A percentile compares a stretch with the other conserved stretches of the same genome.
These are phyloP conservation scores for Ornithorhynchus anatinus DNA, from an alignment of 2,113 vertebrate species.

Conservation along the genomic window DNA sequence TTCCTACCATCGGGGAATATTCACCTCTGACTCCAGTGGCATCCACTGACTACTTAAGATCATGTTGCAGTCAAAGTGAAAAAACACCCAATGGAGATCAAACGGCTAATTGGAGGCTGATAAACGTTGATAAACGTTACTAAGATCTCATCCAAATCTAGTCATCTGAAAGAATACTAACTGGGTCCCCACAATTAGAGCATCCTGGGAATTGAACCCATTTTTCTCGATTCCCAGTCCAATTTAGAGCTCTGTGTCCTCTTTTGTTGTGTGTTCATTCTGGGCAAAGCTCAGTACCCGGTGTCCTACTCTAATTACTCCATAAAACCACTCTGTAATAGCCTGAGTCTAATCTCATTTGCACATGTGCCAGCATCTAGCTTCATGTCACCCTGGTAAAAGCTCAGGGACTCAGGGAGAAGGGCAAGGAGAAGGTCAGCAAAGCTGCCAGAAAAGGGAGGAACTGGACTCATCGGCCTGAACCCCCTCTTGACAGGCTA, in stretches of 20 bases:
- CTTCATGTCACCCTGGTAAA: too few relatives aligned
- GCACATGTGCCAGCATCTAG: too few relatives aligned
- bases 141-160: background rate
- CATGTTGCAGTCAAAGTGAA: rapidly evolving
- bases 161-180: background rate
- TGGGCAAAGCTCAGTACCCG: too few relatives aligned
- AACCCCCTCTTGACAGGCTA: background rate
- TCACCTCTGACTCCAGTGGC: background rate
- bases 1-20: background rate
- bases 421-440: background rate
- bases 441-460: background rate
- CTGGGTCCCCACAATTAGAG: background rate
- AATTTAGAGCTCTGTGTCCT: too few relatives aligned
- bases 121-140: too few relatives aligned
- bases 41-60: background rate
- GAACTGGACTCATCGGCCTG: background rate
- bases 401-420: background rate
- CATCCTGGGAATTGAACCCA: background rate
- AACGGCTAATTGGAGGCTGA: rapidly evolving
- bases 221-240: background rate
- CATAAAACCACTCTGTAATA: background rate
- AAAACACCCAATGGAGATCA: too few relatives aligned
- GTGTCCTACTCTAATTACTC: too few relatives aligned
- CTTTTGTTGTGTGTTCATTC: background rate
- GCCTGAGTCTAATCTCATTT: background rate